Evolutionary conservation across 2,797 vertebrate genomes (phyloP).

Genomic region (Antrozous pallidus): DNA sequence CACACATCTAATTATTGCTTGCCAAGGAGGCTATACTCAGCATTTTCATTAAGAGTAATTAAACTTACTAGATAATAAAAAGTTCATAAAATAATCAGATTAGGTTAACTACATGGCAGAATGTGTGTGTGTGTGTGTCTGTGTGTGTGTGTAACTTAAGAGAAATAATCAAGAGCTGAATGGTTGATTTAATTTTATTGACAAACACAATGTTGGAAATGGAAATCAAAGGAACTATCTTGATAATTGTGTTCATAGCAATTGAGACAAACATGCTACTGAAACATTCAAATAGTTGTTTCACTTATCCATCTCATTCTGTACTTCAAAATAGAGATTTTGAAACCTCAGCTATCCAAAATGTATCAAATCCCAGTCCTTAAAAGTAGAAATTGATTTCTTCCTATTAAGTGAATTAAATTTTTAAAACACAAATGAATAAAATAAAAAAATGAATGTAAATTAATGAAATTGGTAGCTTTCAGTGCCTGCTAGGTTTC

Average conservation of each 20-base stretch:
- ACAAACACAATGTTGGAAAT: conserved; percentile 35
- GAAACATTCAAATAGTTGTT: conserved; percentile 34
- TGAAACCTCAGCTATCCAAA: conserved; percentile 1
- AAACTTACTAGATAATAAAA: neutral
- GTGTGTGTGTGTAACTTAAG: neutral
- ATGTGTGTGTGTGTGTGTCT: neutral
- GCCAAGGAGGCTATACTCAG: neutral
- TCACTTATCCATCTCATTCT: conserved; percentile 1
- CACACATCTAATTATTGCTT: neutral
- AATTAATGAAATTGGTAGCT: neutral
- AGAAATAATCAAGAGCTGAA: conserved; percentile 21
- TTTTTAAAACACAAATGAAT: neutral
- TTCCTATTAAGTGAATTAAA: neutral
- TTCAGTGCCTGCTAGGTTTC: neutral
- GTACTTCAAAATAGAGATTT: conserved; percentile 33
- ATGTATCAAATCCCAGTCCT: neutral
- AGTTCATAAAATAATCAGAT: neutral
- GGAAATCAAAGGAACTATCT: conserved; percentile 30
- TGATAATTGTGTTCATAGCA: conserved; percentile 7
- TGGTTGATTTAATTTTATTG: conserved; percentile 22
- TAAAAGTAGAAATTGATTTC: neutral
- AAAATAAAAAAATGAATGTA: conserved; percentile 1
- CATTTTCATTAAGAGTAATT: neutral
- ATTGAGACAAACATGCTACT: neutral
- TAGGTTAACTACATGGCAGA: neutral